Base-by-base conservation (phyloP, 2,888 invertebrate species). In the Eupithecia subfuscata region DNA sequence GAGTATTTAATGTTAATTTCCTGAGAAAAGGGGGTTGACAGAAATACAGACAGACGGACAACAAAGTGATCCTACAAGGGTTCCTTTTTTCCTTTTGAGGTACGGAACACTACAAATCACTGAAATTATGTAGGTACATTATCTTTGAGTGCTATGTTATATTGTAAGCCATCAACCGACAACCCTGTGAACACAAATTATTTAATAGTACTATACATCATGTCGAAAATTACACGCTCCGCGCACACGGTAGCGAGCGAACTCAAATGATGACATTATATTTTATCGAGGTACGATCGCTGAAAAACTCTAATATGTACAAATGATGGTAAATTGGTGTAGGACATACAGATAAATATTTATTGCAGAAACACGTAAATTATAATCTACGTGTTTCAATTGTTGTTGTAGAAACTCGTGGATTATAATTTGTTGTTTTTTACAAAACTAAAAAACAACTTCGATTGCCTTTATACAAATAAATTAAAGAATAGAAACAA, bases 211-310 rank as follows among this genome's bases (percentile, higher is more conserved):
- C n/a, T n/a, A 18, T 70, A 52, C 71, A 72, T n/a, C 14, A 75
- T 75, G 75, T 71, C 52, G 52, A 7, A 40, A 69, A 69, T 75
- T 71, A 69, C 69, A 69, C 69, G 72, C 40, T 18, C 7, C 3
- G 34, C 69, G 71, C 52, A 69, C 69, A 71, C 75, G 60, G 60
- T 60, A 60, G 68, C 34, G 22, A 74, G 45, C 34, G 63, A 7
- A 18, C 37, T 25, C 37, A 72, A 75, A 75, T 71, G 63, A 65
- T 72, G 72, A 69, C 69, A 75, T 75, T 72, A 69, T 64, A 63
- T 68, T 68, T 68, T 43, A 43, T 43, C 40, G 25, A 14, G 12
- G 8, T 34, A 34, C 30, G 18, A 68, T 68, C 68, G 22, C 40
- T 22, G 9, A 68, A 68, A 25, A 16, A 68, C 68, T 68, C 68